Evolutionary conservation across 2,888 invertebrate species (phyloP).

Genomic region (Caenorhabditis macrosperma): DNA sequence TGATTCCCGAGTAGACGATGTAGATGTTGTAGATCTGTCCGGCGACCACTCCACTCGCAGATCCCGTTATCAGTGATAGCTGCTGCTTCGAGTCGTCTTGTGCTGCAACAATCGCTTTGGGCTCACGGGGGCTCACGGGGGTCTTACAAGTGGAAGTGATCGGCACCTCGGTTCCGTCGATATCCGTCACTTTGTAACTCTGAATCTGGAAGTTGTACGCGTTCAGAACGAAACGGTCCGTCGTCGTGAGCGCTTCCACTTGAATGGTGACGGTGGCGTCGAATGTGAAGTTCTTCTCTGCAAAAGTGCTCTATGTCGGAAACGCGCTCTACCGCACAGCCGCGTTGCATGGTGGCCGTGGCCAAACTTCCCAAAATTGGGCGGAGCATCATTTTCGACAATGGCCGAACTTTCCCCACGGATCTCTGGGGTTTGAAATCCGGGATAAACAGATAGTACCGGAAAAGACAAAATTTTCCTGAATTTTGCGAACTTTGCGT

Average conservation of each 20-base stretch:
- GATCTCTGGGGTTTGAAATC: no score
- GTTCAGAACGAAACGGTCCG: conserved; percentile 54
- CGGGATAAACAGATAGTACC: no score
- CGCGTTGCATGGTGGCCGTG: no score
- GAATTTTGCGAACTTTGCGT: no score
- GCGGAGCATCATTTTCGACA: no score
- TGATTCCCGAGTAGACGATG: conserved; percentile 60
- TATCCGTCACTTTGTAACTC: conserved; percentile 10
- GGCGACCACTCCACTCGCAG: conserved; percentile 29
- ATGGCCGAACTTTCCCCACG: no score
- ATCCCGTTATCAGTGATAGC: conserved; percentile 53
- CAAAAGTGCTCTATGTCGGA: no score
- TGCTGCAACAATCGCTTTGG: no score
- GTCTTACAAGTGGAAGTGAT: conserved; percentile 43
- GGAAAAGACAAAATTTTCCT: no score
- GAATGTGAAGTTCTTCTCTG: conserved; percentile 66
- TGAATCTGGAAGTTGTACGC: conserved; percentile 50
- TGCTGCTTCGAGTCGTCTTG: conserved; percentile 49
- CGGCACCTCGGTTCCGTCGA: conserved; percentile 34
- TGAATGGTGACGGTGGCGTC: conserved; percentile 54
- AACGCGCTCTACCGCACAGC: no score
- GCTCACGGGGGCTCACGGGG: neutral
- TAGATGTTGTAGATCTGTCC: conserved; percentile 51
- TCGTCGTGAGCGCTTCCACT: conserved; percentile 38
- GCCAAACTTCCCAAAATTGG: no score